phyloP scores from a whole-genome alignment of 2,113 vertebrate species.

The Muntiacus reevesi region DNA sequence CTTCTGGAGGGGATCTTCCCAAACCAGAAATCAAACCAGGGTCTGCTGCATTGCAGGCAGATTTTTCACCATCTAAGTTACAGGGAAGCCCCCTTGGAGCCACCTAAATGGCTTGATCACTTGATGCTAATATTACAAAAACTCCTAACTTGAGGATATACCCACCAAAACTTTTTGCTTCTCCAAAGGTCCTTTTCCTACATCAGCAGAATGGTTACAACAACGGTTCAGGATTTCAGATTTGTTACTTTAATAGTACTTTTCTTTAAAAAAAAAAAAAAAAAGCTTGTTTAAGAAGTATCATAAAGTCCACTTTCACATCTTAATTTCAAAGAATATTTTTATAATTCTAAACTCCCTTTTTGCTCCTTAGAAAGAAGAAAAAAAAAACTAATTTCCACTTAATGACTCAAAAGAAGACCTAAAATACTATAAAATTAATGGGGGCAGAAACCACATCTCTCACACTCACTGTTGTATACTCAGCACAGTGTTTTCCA shows the following conservation, averaged over 20 bases:
- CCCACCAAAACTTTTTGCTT: constrained; percentile 30
- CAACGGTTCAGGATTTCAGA: neutral
- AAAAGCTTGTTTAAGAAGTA: neutral
- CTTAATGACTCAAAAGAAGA: constrained; percentile 21
- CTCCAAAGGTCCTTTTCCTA: constrained; percentile 19
- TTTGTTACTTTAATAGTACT: neutral
- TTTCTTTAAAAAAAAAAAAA: neutral
- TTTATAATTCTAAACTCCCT: neutral
- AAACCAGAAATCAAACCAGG: neutral
- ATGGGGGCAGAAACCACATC: neutral
- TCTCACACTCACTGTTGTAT: neutral
- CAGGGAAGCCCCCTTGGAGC: neutral
- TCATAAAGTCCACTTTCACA: neutral
- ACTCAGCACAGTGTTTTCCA: neutral
- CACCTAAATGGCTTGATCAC: neutral
- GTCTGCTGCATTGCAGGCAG: neutral
- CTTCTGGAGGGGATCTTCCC: too few species aligned
- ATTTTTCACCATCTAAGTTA: neutral
- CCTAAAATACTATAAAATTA: neutral
- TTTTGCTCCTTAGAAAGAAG: neutral
- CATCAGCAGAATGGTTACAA: neutral
- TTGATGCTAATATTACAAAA: constrained; percentile 3
- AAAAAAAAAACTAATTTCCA: neutral
- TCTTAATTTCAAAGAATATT: constrained; percentile 3
- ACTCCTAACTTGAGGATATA: neutral